These are phyloP conservation scores for Catocala sponsa DNA, from an alignment of 2,888 invertebrate genomes.

Conservation along the genomic window DNA sequence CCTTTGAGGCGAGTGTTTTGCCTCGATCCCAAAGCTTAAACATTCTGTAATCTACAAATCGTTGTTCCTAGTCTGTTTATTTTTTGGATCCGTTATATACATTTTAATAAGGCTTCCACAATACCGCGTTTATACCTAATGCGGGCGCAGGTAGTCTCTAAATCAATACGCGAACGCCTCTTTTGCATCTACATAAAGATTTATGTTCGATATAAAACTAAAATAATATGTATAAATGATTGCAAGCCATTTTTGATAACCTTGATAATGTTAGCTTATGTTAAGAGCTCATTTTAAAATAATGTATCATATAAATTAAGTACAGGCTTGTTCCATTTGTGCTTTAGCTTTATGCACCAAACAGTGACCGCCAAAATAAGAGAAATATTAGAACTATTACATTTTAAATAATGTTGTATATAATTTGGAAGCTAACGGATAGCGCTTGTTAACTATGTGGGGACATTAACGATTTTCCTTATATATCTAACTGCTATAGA, in stretches of 20 bases:
- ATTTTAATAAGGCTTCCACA: too few species aligned
- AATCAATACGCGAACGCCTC: too few species aligned
- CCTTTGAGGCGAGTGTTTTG: too few species aligned
- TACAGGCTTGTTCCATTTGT: slow-evolving; percentile 11
- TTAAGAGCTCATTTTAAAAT: slow-evolving; percentile 16
- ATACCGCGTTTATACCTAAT: too few species aligned
- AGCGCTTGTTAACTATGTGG: not conserved
- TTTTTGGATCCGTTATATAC: too few species aligned
- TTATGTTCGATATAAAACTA: slow-evolving; percentile 14
- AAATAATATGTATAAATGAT: slow-evolving; percentile 13
- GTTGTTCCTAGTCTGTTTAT: too few species aligned
- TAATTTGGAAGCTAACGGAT: too few species aligned
- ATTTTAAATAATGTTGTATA: too few species aligned
- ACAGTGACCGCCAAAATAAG: slow-evolving; percentile 8
- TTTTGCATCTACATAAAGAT: too few species aligned
- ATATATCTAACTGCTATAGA: not conserved
- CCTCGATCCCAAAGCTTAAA: too few species aligned
- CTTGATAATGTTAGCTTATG: slow-evolving; percentile 10
- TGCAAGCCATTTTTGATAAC: slow-evolving; percentile 15
- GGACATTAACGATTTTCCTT: not conserved
- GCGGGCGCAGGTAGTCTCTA: too few species aligned
- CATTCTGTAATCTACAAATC: too few species aligned
- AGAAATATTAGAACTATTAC: not conserved
- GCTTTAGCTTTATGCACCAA: slow-evolving; percentile 1
- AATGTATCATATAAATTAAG: slow-evolving; percentile 17